Evolutionary conservation across 2,797 vertebrate species (phyloP), one percentile per base, ranked within the genome.

Genomic region (Sarcoramphus papa): DNA sequence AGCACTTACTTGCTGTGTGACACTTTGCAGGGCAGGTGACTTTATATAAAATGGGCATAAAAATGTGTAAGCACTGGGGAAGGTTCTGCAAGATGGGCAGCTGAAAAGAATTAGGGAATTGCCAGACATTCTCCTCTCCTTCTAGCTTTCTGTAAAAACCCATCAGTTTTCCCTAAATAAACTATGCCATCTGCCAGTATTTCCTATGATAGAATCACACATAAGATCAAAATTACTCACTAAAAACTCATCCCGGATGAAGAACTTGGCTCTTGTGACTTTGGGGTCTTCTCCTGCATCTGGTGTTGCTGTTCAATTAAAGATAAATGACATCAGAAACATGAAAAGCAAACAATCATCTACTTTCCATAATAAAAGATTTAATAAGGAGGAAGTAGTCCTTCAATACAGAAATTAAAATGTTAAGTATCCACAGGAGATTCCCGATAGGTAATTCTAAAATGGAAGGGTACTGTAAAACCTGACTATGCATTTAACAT

Each of bases 231-330:
- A 95, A 93, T 41, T 85, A 98, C 99, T 98, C 97, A 99, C 99
- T 98, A 99, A 98, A 98, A 99, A 99, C 97, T 99, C 99, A 79
- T 99, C 99, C 94, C 99, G 98, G 98, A 99, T 99, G 97, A 99
- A 99, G 98, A 99, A 99, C 97, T 99, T 99, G 77, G 99, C 99
- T 98, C 99, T 99, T 37, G 99, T 99, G 93, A 99, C 99, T 99
- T 99, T 99, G 60, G 99, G 99, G 97, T 99, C 99, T 97, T 99
- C 99, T 94, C 99, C 99, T 14, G 99, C 99, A 97, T 99, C 99
- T 89, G 99, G 99, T 96, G 98, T 99, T 97, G 99, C 99, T 99
- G 95, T 93, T 92, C 70, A 96, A 96, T 92, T 59, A 86, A 92
- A 96, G 96, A 97, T 9, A 94, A 92, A 84, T 63, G 45, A 72